These are phyloP conservation scores for Cololabis saira DNA, from an alignment of 2,113 vertebrate species.

Conservation along the genomic window DNA sequence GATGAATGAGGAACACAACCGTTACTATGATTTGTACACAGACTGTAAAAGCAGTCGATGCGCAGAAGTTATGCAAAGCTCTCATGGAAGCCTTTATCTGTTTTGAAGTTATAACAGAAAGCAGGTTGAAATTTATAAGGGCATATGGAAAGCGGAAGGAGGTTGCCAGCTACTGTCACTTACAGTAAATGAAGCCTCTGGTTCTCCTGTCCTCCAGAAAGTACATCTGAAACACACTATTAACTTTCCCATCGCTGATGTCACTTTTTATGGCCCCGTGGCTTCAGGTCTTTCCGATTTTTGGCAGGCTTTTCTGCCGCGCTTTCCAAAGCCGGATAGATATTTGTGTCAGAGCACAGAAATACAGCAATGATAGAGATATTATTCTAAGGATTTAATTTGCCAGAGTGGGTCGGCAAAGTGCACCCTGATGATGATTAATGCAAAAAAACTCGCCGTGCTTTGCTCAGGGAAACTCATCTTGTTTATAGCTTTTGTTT, in stretches of 20 bases:
- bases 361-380: conserved; percentile 69
- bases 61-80: conserved; percentile 3
- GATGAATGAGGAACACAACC: conserved; percentile 51
- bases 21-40: conserved; percentile 40
- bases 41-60: conserved; percentile 28
- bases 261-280: conserved; percentile 74
- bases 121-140: conserved; percentile 55
- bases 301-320: conserved; percentile 60
- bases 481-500: conserved; percentile 16
- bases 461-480: conserved; percentile 24
- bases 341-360: conserved; percentile 60
- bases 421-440: conserved; percentile 64
- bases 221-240: conserved; percentile 77
- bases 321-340: conserved; percentile 67
- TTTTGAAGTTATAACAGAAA: conserved; percentile 61
- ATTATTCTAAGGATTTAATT: conserved; percentile 75
- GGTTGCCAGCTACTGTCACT: conserved; percentile 63
- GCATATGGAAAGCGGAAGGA: conserved; percentile 49
- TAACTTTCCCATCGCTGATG: conserved; percentile 76
- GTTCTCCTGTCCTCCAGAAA: conserved; percentile 60
- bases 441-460: conserved; percentile 40
- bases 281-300: conserved; percentile 67
- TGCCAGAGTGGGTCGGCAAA: conserved; percentile 70
- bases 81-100: conserved; percentile 30
- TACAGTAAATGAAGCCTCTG: conserved; percentile 65